These are phyloP conservation scores for Laothoe populi DNA, from an alignment of 2,888 invertebrate genomes.

Conservation along the genomic window DNA sequence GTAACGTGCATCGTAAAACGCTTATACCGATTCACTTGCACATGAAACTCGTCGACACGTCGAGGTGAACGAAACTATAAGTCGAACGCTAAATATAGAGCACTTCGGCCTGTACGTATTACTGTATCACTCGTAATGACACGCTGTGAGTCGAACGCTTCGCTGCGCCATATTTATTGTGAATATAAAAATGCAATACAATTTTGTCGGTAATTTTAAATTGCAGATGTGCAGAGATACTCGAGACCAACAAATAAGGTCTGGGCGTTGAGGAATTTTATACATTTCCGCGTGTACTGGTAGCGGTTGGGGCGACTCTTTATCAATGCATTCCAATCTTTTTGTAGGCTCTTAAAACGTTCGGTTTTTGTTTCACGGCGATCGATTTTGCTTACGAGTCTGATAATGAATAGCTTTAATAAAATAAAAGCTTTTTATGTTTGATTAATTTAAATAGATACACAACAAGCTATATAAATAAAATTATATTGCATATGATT, in stretches of 20 bases:
- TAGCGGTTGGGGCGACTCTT: slow-evolving; percentile 21
- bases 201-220: slow-evolving; percentile 6
- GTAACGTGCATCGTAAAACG: slow-evolving; percentile 45
- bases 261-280: slow-evolving; percentile 16
- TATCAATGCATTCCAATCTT: slow-evolving; percentile 25
- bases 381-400: not conserved
- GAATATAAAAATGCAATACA: slow-evolving; percentile 18
- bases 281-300: slow-evolving; percentile 27
- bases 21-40: slow-evolving; percentile 41
- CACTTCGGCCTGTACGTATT: slow-evolving; percentile 59
- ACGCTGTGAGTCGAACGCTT: slow-evolving; percentile 32
- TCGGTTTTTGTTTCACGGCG: slow-evolving; percentile 3
- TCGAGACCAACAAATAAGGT: slow-evolving; percentile 3
- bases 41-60: slow-evolving; percentile 50
- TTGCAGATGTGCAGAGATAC: slow-evolving; percentile 3
- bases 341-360: slow-evolving; percentile 11
- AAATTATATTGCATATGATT: slow-evolving; percentile 3
- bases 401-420: not conserved
- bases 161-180: not conserved
- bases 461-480: not conserved
- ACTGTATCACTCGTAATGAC: slow-evolving; percentile 57
- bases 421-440: not conserved
- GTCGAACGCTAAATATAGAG: slow-evolving; percentile 73
- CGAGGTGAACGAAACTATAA: slow-evolving; percentile 75
- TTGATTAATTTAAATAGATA: not conserved